These are phyloP conservation scores for Cichladusa arquata DNA, from an alignment of 2,113 vertebrate species.

Conservation along the genomic window DNA sequence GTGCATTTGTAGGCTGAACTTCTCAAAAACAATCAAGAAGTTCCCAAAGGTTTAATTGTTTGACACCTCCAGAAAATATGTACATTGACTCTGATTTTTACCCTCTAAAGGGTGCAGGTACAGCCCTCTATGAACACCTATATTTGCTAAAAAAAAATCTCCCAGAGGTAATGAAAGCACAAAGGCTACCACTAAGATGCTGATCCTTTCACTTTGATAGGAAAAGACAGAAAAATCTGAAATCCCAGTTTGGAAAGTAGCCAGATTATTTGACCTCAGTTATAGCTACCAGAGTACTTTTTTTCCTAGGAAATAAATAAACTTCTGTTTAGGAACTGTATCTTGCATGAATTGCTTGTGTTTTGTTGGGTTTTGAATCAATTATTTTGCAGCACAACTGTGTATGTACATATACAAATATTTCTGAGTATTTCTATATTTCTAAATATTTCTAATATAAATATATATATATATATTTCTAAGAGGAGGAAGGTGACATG, in stretches of 20 bases:
- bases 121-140: background rate
- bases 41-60: background rate
- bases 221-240: background rate
- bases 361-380: background rate
- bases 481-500: background rate
- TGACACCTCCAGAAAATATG: background rate
- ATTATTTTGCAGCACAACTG: background rate
- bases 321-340: background rate
- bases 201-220: background rate
- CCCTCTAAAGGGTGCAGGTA: background rate
- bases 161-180: background rate
- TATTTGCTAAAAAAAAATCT: background rate
- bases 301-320: background rate
- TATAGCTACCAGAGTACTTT: background rate
- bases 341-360: background rate
- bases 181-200: background rate
- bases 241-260: background rate
- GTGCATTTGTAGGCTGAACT: background rate
- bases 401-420: background rate
- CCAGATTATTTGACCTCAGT: background rate
- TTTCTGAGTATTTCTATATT: background rate
- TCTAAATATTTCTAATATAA: too few species aligned
- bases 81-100: background rate
- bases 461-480: background rate
- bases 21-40: background rate